phyloP scores from a whole-genome alignment of 1,140 invertebrate species.

The Anadara kagoshimensis region DNA sequence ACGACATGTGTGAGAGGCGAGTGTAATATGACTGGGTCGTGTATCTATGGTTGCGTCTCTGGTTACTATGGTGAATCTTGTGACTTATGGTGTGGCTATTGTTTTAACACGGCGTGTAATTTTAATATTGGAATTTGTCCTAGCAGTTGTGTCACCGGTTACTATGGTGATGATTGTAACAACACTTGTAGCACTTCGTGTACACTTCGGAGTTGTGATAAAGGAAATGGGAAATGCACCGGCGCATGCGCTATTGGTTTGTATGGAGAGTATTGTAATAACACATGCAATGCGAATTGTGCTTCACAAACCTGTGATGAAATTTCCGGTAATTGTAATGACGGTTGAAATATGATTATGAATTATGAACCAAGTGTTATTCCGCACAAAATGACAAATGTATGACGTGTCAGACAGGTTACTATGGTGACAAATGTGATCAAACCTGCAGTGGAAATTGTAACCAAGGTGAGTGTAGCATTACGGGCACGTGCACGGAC shows the following conservation, averaged over 20 bases:
- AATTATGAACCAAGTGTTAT: too few relatives aligned
- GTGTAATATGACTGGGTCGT: conserved; percentile 1
- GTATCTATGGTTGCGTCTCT: conserved; percentile 12
- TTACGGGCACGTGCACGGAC: conserved; percentile 13
- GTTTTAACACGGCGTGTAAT: conserved; percentile 21
- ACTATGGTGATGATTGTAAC: conserved; percentile 4
- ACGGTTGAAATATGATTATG: background rate
- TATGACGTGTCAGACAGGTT: conserved; percentile 32
- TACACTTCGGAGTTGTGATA: conserved; percentile 7
- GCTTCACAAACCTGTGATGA: conserved; percentile 3
- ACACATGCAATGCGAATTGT: conserved; percentile 16
- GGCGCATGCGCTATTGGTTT: conserved; percentile 20
- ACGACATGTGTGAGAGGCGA: conserved; percentile 2
- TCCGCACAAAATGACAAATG: too few relatives aligned
- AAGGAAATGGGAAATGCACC: background rate
- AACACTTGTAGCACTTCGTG: conserved; percentile 2
- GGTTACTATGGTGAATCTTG: conserved; percentile 28
- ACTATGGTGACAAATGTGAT: conserved; percentile 31
- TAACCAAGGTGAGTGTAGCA: conserved; percentile 6
- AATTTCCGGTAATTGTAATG: conserved; percentile 1
- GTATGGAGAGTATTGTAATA: conserved; percentile 5
- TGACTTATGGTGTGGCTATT: conserved; percentile 14
- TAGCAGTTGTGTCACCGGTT: conserved; percentile 19
- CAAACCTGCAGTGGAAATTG: conserved; percentile 15
- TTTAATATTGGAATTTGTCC: background rate